Percentiles rank a stretch among this genome's conserved stretches.
Conservation (phyloP, 2,113 vertebrate genomes). For the Clupea harengus region DNA sequence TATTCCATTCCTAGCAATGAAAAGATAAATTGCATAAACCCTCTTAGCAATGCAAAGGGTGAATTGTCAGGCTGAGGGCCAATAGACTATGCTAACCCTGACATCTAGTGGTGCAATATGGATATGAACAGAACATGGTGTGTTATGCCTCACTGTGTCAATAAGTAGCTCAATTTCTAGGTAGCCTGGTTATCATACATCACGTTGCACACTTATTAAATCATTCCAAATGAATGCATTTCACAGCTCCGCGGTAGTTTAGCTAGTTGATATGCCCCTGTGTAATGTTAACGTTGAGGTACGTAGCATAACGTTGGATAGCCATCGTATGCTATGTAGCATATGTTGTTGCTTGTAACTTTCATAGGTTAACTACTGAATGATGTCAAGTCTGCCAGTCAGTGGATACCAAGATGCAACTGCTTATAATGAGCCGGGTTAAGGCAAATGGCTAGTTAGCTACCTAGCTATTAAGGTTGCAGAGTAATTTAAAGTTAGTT, state of each 20-base stretch:
- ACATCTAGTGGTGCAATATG: conserved; percentile 36
- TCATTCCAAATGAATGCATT: neutral
- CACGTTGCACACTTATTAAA: neutral
- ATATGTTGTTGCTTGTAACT: neutral
- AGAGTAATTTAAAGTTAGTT: neutral
- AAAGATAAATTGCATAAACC: neutral
- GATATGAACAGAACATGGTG: neutral
- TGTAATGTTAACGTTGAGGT: neutral
- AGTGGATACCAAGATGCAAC: neutral
- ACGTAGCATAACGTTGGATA: neutral
- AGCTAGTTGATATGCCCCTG: neutral
- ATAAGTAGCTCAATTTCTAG: neutral
- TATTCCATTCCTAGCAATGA: neutral
- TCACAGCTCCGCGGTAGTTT: neutral
- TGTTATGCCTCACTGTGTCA: neutral
- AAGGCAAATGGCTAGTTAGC: neutral
- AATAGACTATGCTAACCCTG: conserved; percentile 18
- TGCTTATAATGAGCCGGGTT: neutral
- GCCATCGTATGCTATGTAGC: neutral
- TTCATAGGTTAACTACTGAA: neutral
- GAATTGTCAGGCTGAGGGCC: neutral
- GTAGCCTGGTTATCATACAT: neutral
- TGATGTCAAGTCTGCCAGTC: neutral
- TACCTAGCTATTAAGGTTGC: neutral
- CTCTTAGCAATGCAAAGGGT: neutral